Conservation (phyloP, 2,888 invertebrate species). For the Papilio demoleus region DNA sequence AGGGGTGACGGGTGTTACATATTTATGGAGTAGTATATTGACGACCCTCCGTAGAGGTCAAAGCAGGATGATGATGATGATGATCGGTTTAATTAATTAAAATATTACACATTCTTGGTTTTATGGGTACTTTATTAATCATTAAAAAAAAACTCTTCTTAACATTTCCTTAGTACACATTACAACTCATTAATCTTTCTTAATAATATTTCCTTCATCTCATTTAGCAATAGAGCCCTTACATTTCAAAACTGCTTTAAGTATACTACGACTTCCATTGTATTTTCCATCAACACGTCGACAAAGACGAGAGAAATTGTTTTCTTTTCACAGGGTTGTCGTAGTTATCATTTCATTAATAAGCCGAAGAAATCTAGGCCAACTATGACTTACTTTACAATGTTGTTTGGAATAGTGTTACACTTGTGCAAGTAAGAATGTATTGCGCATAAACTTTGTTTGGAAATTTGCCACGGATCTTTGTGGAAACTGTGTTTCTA, state of each 20-base stretch:
- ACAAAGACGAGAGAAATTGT: not conserved
- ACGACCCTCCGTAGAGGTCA: too few relatives aligned
- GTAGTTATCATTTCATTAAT: not conserved
- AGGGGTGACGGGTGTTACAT: too few relatives aligned
- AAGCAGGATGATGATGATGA: too few relatives aligned
- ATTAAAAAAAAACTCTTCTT: too few relatives aligned
- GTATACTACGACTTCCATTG: not conserved
- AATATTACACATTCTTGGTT: too few relatives aligned
- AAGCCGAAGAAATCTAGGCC: not conserved
- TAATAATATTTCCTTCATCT: too few relatives aligned
- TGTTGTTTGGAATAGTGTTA: slow-evolving; percentile 1
- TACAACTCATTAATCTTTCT: too few relatives aligned
- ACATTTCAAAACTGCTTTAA: not conserved
- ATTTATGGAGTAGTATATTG: too few relatives aligned
- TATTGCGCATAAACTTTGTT: slow-evolving; percentile 13
- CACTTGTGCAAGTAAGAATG: slow-evolving; percentile 18
- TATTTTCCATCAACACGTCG: not conserved
- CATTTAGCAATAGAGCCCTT: too few relatives aligned
- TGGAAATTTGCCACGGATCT: slow-evolving; percentile 9
- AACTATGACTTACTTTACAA: not conserved
- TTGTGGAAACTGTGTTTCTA: slow-evolving; percentile 1
- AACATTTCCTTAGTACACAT: too few relatives aligned
- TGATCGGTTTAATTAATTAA: too few relatives aligned
- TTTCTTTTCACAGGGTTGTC: not conserved
- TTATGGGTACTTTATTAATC: too few relatives aligned